phyloP scores from a whole-genome alignment of 2,113 vertebrate genomes.

The Campylomormyrus numenius region DNA sequence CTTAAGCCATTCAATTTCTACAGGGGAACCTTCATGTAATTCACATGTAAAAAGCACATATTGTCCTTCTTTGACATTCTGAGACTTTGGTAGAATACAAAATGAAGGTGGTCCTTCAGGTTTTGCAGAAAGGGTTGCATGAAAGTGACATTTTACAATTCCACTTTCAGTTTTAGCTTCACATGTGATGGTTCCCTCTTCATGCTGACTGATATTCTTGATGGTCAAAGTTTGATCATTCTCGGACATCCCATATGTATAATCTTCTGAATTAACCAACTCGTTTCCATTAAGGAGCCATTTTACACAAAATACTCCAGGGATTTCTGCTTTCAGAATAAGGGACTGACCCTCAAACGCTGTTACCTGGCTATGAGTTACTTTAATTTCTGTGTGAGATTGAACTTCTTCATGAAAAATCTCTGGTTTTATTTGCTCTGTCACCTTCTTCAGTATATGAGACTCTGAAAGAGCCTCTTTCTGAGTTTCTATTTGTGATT shows the following conservation, averaged over 20 bases:
- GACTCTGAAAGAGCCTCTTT: constrained; percentile 42
- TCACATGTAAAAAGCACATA: constrained; percentile 77
- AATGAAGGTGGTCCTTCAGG: constrained; percentile 69
- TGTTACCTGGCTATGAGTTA: constrained; percentile 67
- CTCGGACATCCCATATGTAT: constrained; percentile 75
- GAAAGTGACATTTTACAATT: constrained; percentile 72
- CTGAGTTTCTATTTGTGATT: not conserved
- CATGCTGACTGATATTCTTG: constrained; percentile 60
- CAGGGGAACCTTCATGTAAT: constrained; percentile 73
- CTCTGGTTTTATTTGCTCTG: constrained; percentile 67
- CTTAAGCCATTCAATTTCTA: constrained; percentile 85
- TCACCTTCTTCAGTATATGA: constrained; percentile 56
- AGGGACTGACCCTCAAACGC: constrained; percentile 68
- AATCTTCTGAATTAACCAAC: constrained; percentile 72
- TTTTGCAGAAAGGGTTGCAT: constrained; percentile 59
- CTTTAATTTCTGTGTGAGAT: constrained; percentile 64
- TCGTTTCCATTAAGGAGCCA: constrained; percentile 79
- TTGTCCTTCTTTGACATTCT: constrained; percentile 82
- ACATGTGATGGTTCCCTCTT: constrained; percentile 77
- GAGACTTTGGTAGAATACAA: constrained; percentile 76
- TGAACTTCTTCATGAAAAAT: constrained; percentile 61
- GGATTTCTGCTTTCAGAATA: constrained; percentile 71
- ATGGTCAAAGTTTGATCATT: constrained; percentile 77
- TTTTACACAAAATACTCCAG: constrained; percentile 69
- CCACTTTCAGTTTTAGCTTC: constrained; percentile 72